These are phyloP conservation scores for Cercopithecus diana DNA, from an alignment of 2,797 vertebrate genomes.

Conservation along the genomic window DNA sequence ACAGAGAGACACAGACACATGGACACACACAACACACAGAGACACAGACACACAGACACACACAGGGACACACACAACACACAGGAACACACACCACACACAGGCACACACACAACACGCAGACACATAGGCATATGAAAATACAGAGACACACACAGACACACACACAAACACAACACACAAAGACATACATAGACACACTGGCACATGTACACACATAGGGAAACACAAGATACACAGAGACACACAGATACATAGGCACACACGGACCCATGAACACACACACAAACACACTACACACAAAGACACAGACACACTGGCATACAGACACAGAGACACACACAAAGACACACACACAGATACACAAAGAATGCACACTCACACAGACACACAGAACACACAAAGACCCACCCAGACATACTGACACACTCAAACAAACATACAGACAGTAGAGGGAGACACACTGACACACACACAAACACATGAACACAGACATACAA, in stretches of 20 bases:
- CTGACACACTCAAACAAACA: neutral
- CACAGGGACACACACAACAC: neutral
- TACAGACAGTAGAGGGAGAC: neutral
- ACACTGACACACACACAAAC: neutral
- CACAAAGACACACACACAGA: neutral
- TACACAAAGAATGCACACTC: neutral
- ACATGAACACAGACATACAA: neutral
- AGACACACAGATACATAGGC: neutral
- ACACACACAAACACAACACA: neutral
- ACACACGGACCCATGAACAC: neutral
- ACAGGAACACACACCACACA: neutral
- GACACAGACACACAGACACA: neutral
- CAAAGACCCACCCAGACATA: neutral
- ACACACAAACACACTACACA: neutral
- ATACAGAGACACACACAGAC: neutral
- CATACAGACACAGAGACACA: neutral
- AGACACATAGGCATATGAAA: neutral
- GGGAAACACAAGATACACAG: neutral
- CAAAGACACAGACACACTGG: neutral
- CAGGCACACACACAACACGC: neutral
- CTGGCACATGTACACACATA: neutral
- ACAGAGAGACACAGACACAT: neutral
- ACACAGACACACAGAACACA: neutral
- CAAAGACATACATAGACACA: neutral
- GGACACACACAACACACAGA: neutral